Evolutionary conservation across 2,797 vertebrate genomes (phyloP), one percentile per base, ranked within the genome.

Genomic region (Labeo calbasu): DNA sequence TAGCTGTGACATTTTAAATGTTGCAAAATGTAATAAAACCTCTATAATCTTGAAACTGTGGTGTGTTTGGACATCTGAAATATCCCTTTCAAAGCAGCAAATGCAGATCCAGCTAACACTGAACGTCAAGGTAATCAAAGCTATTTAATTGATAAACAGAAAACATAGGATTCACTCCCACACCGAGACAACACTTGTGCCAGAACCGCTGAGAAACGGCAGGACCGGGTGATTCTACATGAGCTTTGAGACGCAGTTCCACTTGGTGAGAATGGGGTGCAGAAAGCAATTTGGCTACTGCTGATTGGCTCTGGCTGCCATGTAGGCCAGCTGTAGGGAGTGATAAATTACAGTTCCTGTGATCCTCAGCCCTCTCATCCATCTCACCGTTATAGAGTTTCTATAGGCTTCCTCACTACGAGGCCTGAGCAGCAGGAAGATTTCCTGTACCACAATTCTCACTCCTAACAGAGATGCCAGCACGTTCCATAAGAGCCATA

Each of bases 251-350:
- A 73, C 75, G 63, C 80, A 82, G 79, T 79, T 79, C 46, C 82
- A 82, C 77, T 73, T 51, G 66, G 77, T 86, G 80, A 81, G 48
- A 86, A 80, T 70, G 65, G 86, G 77, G 53, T 79, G 53, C 82
- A 85, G 77, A 86, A 89, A 88, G 87, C 86, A 86, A 88, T 87
- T 87, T 88, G 86, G 84, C 79, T 68, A 57, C 84, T 76, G 43
- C 87, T 87, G 86, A 87, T 87, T 84, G 84, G 79, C 32, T 87
- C 69, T 69, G 53, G 82, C 86, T 82, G 76, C 71, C 88, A 85
- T 81, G 72, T 84, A 79, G 85, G 75, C 50, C 68, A 82, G 69
- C 76, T 82, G 81, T 82, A 86, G 19, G 71, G 76, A 82, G 76
- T 86, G 81, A 86, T 83, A 83, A 86, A 86, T 86, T 79, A 82